Evolutionary conservation across 2,888 invertebrate species (phyloP), one percentile per base, ranked within the genome.

Genomic region (Tachina fera): DNA sequence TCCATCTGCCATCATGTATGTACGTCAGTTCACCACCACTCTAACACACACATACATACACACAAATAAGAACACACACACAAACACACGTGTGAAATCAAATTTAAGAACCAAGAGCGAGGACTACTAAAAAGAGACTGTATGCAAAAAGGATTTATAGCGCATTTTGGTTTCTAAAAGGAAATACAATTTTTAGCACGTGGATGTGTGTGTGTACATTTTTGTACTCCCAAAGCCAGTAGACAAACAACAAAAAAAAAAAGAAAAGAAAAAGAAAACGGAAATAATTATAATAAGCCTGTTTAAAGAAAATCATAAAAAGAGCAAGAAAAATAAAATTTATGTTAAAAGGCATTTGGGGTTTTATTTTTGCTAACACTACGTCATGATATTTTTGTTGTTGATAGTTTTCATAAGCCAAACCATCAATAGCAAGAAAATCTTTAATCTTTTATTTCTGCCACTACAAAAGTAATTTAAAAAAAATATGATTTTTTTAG

Each of bases 71-170:
- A 8, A 19, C 8, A 31, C 3, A 19, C 13, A 43, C 9, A 43
- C 14, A 51, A 14, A 43, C 70, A 31, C 60, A 16, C 41, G 51
- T n/a, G 11, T 9, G 10, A 16, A 39, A 60, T 60, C 31, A 43
- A 77, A 68, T 6, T 53, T 8, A 61, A 19, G 61, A 72, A 51
- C 10, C 49, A 53, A 49, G 47, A 68, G 14, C 41, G 14, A 60
- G 2, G 16, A 43, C 19, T 19, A 56, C 22, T 65, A 63, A 53
- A 80, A 16, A 22, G n/a, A 41, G 65, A 71, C 47, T 76, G 75
- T 79, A 71, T 76, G 86, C 76, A 71, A 67, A 83, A 79, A 67
- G 78, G 86, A 82, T 79, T 83, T 86, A 83, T 79, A 67, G 79
- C 71, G 65, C 82, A 83, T 86, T 86, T 86, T 74, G 81, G 81